Conservation (phyloP, 2,888 invertebrate species). For the Pseudococcus viburni region DNA sequence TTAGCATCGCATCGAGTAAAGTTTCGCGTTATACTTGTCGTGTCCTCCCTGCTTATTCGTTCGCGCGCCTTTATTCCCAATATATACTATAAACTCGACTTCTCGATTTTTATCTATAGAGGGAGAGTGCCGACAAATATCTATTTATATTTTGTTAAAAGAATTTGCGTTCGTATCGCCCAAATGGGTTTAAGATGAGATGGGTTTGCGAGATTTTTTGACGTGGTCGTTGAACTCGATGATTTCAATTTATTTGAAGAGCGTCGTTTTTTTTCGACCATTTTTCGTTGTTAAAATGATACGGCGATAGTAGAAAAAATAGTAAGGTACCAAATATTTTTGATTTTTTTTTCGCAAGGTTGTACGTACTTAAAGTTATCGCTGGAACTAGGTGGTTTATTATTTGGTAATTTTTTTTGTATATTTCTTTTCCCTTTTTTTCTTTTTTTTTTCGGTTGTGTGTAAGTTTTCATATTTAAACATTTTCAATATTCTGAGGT, state of each 20-base stretch:
- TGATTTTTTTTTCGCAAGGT: neutral
- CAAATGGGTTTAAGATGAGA: constrained; percentile 35
- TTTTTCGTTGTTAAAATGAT: constrained; percentile 10
- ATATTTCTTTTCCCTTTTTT: neutral
- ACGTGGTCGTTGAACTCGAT: constrained; percentile 50
- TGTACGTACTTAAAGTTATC: neutral
- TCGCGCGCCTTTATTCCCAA: neutral
- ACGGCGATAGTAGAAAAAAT: neutral
- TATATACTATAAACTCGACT: constrained; percentile 20
- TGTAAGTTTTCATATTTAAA: neutral
- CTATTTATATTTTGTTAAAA: constrained; percentile 46
- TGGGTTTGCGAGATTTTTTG: constrained; percentile 21
- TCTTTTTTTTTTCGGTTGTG: neutral
- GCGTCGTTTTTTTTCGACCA: constrained; percentile 9
- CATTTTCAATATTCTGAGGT: neutral
- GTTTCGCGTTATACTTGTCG: neutral
- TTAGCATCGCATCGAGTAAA: neutral
- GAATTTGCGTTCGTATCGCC: constrained; percentile 24
- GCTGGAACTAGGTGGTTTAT: neutral
- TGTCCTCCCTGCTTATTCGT: neutral
- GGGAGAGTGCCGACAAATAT: constrained; percentile 48
- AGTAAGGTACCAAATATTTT: neutral
- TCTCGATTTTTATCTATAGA: constrained; percentile 29
- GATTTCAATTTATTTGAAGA: constrained; percentile 4
- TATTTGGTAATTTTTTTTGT: neutral